Percentiles rank a stretch among this genome's conserved stretches.
Evolutionary conservation across 2,888 invertebrate genomes (phyloP).

Genomic region (Tortrix viridana): DNA sequence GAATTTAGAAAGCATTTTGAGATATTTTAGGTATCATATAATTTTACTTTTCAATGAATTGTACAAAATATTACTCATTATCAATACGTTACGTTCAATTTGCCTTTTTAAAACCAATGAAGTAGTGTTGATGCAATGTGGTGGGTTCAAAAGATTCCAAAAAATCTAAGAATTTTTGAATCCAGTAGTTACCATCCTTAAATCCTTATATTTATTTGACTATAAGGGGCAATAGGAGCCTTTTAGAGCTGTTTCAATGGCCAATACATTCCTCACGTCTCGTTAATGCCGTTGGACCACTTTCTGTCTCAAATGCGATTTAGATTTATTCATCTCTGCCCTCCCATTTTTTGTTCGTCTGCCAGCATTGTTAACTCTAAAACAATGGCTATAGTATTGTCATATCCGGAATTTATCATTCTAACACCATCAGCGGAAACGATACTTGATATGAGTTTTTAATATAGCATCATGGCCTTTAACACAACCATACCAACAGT

Average conservation of each 20-base stretch:
- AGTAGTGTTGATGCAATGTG: neutral
- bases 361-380: constrained; percentile 74
- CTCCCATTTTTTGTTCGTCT: constrained; percentile 71
- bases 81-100: too few species aligned
- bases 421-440: constrained; percentile 81
- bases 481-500: constrained; percentile 23
- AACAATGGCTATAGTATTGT: constrained; percentile 75
- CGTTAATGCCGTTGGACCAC: constrained; percentile 35
- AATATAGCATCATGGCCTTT: constrained; percentile 72
- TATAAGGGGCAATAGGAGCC: constrained; percentile 16
- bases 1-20: too few species aligned
- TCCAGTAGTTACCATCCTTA: neutral
- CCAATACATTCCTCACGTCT: constrained; percentile 31
- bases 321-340: constrained; percentile 76
- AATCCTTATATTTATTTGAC: constrained; percentile 26
- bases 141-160: neutral
- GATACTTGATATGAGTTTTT: constrained; percentile 78
- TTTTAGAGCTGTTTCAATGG: constrained; percentile 30
- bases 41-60: too few species aligned
- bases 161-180: neutral
- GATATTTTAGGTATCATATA: too few species aligned
- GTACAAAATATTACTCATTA: too few species aligned
- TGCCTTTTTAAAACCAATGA: neutral
- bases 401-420: constrained; percentile 82
- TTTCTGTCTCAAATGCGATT: constrained; percentile 58